phyloP scores from a whole-genome alignment of 2,113 vertebrate genomes.

The Phyllostomus hastatus region DNA sequence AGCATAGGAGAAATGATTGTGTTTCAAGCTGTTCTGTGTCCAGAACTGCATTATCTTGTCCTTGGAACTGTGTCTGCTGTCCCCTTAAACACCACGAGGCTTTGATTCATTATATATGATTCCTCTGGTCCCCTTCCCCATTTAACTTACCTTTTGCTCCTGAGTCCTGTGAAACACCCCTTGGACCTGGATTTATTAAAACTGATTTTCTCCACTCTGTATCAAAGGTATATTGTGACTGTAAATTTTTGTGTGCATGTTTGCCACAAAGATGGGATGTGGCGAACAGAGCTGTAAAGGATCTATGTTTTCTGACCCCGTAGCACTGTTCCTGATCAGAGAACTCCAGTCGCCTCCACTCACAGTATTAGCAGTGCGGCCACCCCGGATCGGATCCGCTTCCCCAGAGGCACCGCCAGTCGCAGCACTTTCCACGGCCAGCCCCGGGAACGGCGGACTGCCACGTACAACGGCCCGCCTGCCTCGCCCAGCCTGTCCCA shows the following conservation, averaged over 20 bases:
- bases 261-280: slow-evolving; percentile 46
- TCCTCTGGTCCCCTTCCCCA: slow-evolving; percentile 60
- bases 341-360: slow-evolving; percentile 94
- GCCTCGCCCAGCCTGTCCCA: slow-evolving; percentile 96
- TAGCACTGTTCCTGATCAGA: slow-evolving; percentile 89
- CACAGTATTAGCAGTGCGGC: slow-evolving; percentile 94
- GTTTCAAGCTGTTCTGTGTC: slow-evolving; percentile 14
- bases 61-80: slow-evolving; percentile 38
- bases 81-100: slow-evolving; percentile 52
- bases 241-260: slow-evolving; percentile 44
- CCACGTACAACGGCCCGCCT: slow-evolving; percentile 96
- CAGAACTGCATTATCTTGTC: slow-evolving; percentile 62
- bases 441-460: slow-evolving; percentile 94
- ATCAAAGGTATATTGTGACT: slow-evolving; percentile 53
- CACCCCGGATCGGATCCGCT: slow-evolving; percentile 93
- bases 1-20: slow-evolving; percentile 53
- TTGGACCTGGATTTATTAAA: slow-evolving; percentile 60
- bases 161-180: slow-evolving; percentile 54
- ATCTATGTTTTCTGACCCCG: slow-evolving; percentile 42
- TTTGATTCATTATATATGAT: slow-evolving; percentile 44
- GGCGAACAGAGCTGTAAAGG: neutral
- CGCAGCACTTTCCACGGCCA: slow-evolving; percentile 99
- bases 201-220: slow-evolving; percentile 49
- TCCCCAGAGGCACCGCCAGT: slow-evolving; percentile 93
- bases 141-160: slow-evolving; percentile 69